phyloP scores from a whole-genome alignment of 2,888 invertebrate species.

The Adelphocoris suturalis region DNA sequence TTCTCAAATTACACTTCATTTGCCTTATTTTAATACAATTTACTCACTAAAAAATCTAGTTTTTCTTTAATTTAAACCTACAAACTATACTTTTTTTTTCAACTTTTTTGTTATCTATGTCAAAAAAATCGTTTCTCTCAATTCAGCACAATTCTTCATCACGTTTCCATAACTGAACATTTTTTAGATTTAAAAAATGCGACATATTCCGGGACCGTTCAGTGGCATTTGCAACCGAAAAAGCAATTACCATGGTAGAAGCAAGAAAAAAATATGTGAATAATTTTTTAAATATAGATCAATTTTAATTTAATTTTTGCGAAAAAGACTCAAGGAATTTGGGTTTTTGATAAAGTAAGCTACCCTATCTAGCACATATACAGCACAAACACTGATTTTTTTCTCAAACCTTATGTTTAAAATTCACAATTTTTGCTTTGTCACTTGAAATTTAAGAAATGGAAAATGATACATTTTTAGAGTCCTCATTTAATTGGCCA shows the following conservation, averaged over 20 bases:
- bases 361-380: slow-evolving; percentile 69
- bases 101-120: slow-evolving; percentile 28
- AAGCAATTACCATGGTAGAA: slow-evolving; percentile 24
- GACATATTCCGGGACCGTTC: slow-evolving; percentile 51
- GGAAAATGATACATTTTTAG: slow-evolving; percentile 43
- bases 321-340: slow-evolving; percentile 44
- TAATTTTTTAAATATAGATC: slow-evolving; percentile 4
- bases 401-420: slow-evolving; percentile 54
- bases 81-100: slow-evolving; percentile 62
- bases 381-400: slow-evolving; percentile 68
- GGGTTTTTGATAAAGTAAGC: slow-evolving; percentile 54
- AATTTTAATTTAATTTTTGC: not conserved
- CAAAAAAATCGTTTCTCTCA: slow-evolving; percentile 56
- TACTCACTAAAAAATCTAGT: slow-evolving; percentile 68
- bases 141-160: slow-evolving; percentile 49
- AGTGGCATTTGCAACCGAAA: slow-evolving; percentile 41
- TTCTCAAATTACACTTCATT: slow-evolving; percentile 65
- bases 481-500: slow-evolving; percentile 45
- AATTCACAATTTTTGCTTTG: slow-evolving; percentile 37
- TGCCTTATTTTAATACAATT: slow-evolving; percentile 69
- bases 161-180: slow-evolving; percentile 50
- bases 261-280: slow-evolving; percentile 47
- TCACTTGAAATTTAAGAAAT: slow-evolving; percentile 29
- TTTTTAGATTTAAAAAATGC: slow-evolving; percentile 29
- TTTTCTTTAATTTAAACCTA: slow-evolving; percentile 64